Conservation (phyloP, 2,888 invertebrate species). For the Harmothoe impar region DNA sequence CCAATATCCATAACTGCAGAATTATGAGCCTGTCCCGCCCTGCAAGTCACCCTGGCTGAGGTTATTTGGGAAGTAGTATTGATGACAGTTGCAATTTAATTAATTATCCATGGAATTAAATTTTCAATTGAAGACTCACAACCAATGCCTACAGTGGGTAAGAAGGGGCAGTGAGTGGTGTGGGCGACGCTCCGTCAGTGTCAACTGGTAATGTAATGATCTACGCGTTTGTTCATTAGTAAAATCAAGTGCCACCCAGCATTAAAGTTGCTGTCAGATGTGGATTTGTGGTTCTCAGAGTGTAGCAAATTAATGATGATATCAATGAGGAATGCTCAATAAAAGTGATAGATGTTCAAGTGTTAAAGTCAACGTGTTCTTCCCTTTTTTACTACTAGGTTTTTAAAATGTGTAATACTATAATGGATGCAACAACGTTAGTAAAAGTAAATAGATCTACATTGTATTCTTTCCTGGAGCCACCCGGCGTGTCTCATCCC, state of each 20-base stretch:
- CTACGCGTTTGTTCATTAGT: not conserved
- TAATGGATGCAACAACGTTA: too few species aligned
- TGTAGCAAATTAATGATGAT: too few species aligned
- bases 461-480: too few species aligned
- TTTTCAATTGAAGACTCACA: not conserved
- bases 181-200: not conserved
- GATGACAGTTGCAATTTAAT: conserved; percentile 33
- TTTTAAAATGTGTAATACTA: too few species aligned
- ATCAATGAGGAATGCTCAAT: too few species aligned
- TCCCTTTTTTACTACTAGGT: too few species aligned
- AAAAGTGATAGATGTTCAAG: too few species aligned
- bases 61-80: conserved; percentile 50
- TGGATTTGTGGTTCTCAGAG: not conserved
- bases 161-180: not conserved
- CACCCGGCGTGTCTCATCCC: too few species aligned
- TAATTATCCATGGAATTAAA: conserved; percentile 36
- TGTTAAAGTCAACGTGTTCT: too few species aligned
- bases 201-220: not conserved
- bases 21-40: not conserved
- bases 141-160: not conserved
- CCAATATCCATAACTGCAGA: conserved; percentile 30
- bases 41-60: not conserved
- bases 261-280: not conserved
- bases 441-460: too few species aligned
- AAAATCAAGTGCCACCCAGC: not conserved